These are phyloP conservation scores for Seriola rivoliana DNA, from an alignment of 2,113 vertebrate species.

Conservation along the genomic window DNA sequence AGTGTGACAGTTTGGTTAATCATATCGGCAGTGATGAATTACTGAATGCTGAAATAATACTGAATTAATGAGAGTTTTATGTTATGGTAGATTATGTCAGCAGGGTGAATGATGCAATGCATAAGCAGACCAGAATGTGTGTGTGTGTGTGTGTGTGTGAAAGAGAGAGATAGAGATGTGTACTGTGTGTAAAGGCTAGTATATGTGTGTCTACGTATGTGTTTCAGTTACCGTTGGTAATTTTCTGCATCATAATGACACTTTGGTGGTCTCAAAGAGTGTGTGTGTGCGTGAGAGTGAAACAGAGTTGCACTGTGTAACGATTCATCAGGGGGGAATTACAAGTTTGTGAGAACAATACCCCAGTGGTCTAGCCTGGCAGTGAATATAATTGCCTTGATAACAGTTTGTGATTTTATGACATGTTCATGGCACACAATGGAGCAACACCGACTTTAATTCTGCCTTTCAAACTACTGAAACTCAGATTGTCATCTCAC, in stretches of 20 bases:
- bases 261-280: constrained; percentile 41
- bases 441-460: constrained; percentile 43
- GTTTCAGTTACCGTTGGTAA: constrained; percentile 17
- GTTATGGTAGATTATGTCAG: constrained; percentile 69
- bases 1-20: constrained; percentile 78
- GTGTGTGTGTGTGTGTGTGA: constrained; percentile 3
- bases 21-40: constrained; percentile 75
- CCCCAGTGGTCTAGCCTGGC: constrained; percentile 39
- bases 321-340: constrained; percentile 58
- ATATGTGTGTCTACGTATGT: neutral
- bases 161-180: neutral
- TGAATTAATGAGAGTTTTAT: constrained; percentile 73
- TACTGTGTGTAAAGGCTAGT: neutral
- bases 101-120: constrained; percentile 66
- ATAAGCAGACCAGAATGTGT: constrained; percentile 37
- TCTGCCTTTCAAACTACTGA: constrained; percentile 36
- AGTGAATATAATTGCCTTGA: constrained; percentile 49
- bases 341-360: constrained; percentile 47
- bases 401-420: constrained; percentile 69
- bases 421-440: constrained; percentile 30
- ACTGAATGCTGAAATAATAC: constrained; percentile 71
- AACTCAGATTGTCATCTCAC: constrained; percentile 4
- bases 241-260: constrained; percentile 47
- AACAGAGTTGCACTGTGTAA: constrained; percentile 36
- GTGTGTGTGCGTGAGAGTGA: constrained; percentile 1